A percentile compares a stretch with the other conserved stretches of the same genome.
phyloP scores from a whole-genome alignment of 1,140 invertebrate genomes.

The Zaprionus kolodkinae region DNA sequence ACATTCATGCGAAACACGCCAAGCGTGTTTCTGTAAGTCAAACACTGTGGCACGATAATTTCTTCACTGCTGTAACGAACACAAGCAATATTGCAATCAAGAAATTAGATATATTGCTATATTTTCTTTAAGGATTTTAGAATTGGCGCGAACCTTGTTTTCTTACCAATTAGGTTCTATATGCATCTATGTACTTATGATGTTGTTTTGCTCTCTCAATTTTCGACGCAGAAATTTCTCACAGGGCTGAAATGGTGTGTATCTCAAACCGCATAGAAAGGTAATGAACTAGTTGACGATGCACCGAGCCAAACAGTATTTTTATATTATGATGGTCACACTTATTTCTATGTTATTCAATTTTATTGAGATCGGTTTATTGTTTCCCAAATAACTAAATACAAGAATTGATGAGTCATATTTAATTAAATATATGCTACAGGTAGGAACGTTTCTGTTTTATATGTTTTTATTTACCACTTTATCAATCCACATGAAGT shows the following conservation, averaged over 20 bases:
- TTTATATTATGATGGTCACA: constrained; percentile 7
- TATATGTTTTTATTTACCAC: no score
- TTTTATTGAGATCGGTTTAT: not conserved
- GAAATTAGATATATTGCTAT: constrained; percentile 3
- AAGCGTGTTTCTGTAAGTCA: constrained; percentile 21
- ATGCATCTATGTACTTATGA: constrained; percentile 43
- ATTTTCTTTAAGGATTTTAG: constrained; percentile 18
- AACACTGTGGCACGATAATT: not conserved
- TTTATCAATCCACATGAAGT: not conserved
- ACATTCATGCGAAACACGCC: constrained; percentile 14
- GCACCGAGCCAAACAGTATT: constrained; percentile 1
- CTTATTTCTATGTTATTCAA: not conserved
- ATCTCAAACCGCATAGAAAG: not conserved
- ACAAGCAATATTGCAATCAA: not conserved
- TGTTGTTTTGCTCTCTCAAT: constrained; percentile 53
- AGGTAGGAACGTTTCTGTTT: not conserved
- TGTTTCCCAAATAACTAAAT: not conserved
- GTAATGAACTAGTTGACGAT: constrained; percentile 15
- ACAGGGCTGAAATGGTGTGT: constrained; percentile 28
- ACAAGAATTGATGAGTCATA: not conserved
- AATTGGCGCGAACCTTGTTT: constrained; percentile 42
- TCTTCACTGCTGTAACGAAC: constrained; percentile 12
- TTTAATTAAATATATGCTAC: not conserved
- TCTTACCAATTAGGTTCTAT: constrained; percentile 40
- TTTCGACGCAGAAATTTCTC: constrained; percentile 26